Evolutionary conservation across 2,797 vertebrate genomes (phyloP).

Genomic region (Eulemur albifrons): DNA sequence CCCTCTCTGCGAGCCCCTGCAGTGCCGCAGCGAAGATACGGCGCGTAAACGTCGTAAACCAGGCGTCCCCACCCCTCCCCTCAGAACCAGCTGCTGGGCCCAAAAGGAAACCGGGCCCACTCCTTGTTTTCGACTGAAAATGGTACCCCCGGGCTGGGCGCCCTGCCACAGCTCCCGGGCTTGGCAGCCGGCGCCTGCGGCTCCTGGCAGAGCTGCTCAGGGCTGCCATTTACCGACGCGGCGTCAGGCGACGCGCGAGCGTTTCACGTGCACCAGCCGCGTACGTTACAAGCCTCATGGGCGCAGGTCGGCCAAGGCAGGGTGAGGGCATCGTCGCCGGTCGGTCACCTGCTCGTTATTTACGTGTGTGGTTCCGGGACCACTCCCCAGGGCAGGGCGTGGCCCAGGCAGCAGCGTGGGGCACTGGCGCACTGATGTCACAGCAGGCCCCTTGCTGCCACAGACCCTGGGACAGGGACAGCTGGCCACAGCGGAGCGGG

Average conservation of each 20-base stretch:
- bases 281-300: too few species aligned
- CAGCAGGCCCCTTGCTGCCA: background rate
- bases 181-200: constrained; percentile 40
- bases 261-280: background rate
- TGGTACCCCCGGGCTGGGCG: constrained; percentile 64
- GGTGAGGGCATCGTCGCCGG: accelerated
- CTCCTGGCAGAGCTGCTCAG: background rate
- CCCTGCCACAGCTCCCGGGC: background rate
- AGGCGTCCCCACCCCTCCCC: background rate
- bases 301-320: accelerated
- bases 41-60: accelerated
- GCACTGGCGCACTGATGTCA: background rate
- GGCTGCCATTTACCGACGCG: background rate
- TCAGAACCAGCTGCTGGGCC: background rate
- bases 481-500: background rate
- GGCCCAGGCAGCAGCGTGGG: background rate
- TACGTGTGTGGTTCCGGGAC: accelerated
- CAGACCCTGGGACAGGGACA: background rate
- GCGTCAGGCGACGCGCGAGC: background rate
- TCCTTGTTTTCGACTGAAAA: constrained; percentile 71
- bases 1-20: background rate
- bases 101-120: constrained; percentile 51
- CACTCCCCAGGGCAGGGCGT: accelerated
- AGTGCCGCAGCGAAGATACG: accelerated
- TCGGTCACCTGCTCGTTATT: accelerated